phyloP scores from a whole-genome alignment of 2,797 vertebrate genomes.

The Rousettus madagascariensis region DNA sequence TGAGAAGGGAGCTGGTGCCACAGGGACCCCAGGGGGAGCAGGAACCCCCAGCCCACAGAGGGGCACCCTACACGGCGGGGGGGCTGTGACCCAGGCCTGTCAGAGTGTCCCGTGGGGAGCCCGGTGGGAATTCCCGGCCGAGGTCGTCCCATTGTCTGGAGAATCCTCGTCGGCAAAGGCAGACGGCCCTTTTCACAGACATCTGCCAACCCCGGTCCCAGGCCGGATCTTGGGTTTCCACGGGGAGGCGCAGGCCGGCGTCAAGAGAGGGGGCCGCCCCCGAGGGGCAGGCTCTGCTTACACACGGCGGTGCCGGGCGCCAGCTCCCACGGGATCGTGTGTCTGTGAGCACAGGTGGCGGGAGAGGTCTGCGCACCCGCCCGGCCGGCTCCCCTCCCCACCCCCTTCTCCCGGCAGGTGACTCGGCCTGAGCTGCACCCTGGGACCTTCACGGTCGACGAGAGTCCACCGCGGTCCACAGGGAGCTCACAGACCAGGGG shows the following conservation, averaged over 20 bases:
- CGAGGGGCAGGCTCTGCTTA: slow-evolving; percentile 25
- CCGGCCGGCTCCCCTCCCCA: rapidly evolving
- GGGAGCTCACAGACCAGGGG: not conserved
- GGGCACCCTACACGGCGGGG: not conserved
- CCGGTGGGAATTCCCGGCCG: not conserved
- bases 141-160: not conserved
- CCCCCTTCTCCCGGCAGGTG: not conserved
- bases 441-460: rapidly evolving
- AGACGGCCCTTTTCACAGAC: slow-evolving; percentile 62
- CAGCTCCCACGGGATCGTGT: slow-evolving; percentile 30
- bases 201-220: slow-evolving; percentile 66
- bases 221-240: slow-evolving; percentile 63
- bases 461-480: not conserved
- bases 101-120: not conserved
- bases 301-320: not conserved
- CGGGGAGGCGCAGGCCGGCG: not conserved
- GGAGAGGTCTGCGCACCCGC: not conserved
- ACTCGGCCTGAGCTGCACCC: not conserved
- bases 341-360: slow-evolving; percentile 54
- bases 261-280: not conserved
- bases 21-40: rapidly evolving
- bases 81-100: not conserved
- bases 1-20: rapidly evolving
- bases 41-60: rapidly evolving
- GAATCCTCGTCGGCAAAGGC: not conserved